A percentile compares a stretch with the other conserved stretches of the same genome.
Evolutionary conservation across 2,113 vertebrate species (phyloP).

Genomic region (Pachycephala philippinensis): DNA sequence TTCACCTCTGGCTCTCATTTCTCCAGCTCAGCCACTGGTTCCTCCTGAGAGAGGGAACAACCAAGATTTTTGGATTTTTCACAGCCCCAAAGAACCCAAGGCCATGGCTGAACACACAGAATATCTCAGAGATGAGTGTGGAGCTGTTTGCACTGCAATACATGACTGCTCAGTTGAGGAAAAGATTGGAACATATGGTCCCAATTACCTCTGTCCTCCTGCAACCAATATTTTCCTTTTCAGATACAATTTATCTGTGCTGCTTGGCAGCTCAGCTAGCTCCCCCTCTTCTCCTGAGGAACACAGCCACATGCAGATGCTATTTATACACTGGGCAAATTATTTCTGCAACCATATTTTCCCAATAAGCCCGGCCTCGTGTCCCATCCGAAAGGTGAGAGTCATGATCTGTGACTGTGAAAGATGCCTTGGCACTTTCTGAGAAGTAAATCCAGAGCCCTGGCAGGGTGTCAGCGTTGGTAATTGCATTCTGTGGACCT

Average conservation of each 20-base stretch:
- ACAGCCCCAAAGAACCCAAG: background rate
- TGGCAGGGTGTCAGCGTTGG: background rate
- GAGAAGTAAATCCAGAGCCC: background rate
- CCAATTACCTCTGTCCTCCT: background rate
- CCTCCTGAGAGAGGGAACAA: background rate
- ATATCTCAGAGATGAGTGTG: background rate
- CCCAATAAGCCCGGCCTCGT: background rate
- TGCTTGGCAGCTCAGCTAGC: slow-evolving; percentile 19
- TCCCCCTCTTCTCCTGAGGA: background rate
- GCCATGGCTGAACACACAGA: background rate
- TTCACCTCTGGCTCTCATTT: background rate
- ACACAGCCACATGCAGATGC: background rate
- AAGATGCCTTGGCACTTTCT: background rate
- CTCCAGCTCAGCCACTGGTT: background rate
- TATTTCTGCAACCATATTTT: background rate
- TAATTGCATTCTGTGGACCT: background rate
- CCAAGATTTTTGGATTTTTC: background rate
- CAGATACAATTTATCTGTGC: background rate
- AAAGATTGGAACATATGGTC: background rate
- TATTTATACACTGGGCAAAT: background rate
- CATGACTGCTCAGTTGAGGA: background rate
- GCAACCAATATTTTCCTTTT: background rate
- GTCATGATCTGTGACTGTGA: background rate
- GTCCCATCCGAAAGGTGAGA: background rate
- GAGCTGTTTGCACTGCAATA: background rate